Percentiles rank a stretch among this genome's conserved stretches.
phyloP scores from a whole-genome alignment of 2,113 vertebrate genomes.

The Phyllopteryx taeniolatus region DNA sequence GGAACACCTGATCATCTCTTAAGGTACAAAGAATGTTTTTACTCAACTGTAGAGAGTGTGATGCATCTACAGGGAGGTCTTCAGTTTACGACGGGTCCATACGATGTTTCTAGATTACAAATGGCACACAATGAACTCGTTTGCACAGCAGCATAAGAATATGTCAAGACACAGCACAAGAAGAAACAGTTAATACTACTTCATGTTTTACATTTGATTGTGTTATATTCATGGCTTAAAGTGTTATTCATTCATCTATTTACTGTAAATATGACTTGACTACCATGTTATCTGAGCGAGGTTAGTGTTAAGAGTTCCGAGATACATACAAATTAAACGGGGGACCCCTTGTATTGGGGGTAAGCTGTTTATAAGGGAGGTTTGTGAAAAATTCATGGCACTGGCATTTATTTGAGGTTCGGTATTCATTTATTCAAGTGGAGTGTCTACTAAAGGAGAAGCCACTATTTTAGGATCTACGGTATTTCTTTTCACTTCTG shows the following conservation, averaged over 20 bases:
- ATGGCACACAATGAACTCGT: not conserved
- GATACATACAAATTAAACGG: too few relatives aligned
- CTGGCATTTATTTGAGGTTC: not conserved
- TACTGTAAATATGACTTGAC: too few relatives aligned
- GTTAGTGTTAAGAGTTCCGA: too few relatives aligned
- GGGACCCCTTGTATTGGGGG: too few relatives aligned
- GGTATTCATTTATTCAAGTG: not conserved
- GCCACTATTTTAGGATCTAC: not conserved
- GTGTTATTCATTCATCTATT: not conserved
- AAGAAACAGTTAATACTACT: not conserved
- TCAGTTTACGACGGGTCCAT: not conserved
- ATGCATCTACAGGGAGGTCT: not conserved
- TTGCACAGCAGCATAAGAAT: not conserved
- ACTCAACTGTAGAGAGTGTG: not conserved
- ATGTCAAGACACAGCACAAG: not conserved
- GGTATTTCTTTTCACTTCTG: slow-evolving; percentile 4
- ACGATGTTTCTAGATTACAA: not conserved
- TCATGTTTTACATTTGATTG: too few relatives aligned
- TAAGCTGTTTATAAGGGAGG: too few relatives aligned
- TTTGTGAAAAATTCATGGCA: not conserved
- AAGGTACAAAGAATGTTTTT: not conserved
- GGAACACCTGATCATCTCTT: not conserved
- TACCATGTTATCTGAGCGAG: too few relatives aligned
- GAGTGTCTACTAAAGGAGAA: not conserved
- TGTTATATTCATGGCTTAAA: not conserved